These are phyloP conservation scores for Neodiprion pinetum DNA, from an alignment of 1,140 invertebrate species.

Conservation along the genomic window DNA sequence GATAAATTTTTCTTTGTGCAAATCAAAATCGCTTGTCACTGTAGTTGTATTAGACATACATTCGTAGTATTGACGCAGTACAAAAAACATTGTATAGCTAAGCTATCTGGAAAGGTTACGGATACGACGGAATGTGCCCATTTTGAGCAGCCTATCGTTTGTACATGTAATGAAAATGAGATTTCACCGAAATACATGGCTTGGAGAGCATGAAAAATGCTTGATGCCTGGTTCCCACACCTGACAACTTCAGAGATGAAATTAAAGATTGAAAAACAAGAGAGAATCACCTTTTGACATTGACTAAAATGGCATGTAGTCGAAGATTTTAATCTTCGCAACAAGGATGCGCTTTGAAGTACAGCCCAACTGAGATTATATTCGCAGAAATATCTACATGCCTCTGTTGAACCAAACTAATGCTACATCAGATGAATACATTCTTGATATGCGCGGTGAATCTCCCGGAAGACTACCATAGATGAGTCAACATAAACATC, in stretches of 20 bases:
- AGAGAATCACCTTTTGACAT: neutral
- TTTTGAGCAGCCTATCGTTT: neutral
- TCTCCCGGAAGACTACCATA: neutral
- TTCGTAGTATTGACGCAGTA: neutral
- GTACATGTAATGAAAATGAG: neutral
- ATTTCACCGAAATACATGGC: neutral
- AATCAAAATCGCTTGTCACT: constrained; percentile 33
- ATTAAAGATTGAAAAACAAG: neutral
- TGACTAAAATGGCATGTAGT: neutral
- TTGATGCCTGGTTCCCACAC: neutral
- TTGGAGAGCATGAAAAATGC: constrained; percentile 1
- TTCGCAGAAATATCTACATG: neutral
- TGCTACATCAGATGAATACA: neutral
- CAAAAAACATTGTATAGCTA: neutral
- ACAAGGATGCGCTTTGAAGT: neutral
- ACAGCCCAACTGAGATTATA: neutral
- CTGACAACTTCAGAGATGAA: neutral
- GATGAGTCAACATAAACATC: neutral
- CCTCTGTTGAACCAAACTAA: neutral
- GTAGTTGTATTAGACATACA: neutral
- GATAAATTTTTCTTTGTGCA: constrained; percentile 57
- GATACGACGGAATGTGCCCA: neutral
- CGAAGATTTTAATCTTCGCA: neutral
- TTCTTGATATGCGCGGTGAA: neutral
- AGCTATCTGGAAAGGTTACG: neutral